Base-by-base conservation (phyloP, 1,140 invertebrate genomes). In the Plectrocnemia conspersa region DNA sequence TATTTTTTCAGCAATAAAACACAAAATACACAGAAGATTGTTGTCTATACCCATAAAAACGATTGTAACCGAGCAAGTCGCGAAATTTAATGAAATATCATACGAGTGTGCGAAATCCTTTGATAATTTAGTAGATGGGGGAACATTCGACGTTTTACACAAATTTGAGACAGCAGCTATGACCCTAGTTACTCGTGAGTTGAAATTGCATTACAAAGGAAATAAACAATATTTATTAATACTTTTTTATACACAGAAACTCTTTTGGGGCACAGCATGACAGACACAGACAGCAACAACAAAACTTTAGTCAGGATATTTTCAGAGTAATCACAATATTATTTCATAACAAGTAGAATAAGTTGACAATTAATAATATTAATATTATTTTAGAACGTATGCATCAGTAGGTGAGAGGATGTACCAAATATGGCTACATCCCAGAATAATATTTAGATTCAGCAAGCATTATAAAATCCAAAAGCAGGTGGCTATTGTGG, bases 361-460 rank as follows among this genome's bases (percentile, higher is more conserved):
- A n/a, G n/a, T n/a, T n/a, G n/a, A n/a, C n/a, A n/a, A n/a, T n/a
- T n/a, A n/a, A 47, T 50, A 5, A 3, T 13, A 15, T 6, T 23
- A 36, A 24, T 2, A 36, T 45, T 6, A 10, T 47, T 55, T 2
- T 10, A 55, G 53, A 1, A 9, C 49, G 13, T 55, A 55, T 23
- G 40, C 22, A 32, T 41, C 44, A 4, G 19, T 55, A 36, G 36
- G 44, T n/a, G 53, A 55, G 4, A 47, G 53, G 41, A 38, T 48
- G 19, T 55, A 55, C 23, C 47, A 49, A 55, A 19, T 55, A 33
- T 55, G 53, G 53, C 29, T 55, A n/a, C 53, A 55, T 48, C 53
- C 53, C 2, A 15, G 25, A 15, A 6, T 47, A 22, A 24, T 24
- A 9, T 48, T 23, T 40, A 22, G 44, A 35, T 24, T 55, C 21